Evolutionary conservation across 2,113 vertebrate species (phyloP), one percentile per base, ranked within the genome.

Genomic region (Orcinus orca): DNA sequence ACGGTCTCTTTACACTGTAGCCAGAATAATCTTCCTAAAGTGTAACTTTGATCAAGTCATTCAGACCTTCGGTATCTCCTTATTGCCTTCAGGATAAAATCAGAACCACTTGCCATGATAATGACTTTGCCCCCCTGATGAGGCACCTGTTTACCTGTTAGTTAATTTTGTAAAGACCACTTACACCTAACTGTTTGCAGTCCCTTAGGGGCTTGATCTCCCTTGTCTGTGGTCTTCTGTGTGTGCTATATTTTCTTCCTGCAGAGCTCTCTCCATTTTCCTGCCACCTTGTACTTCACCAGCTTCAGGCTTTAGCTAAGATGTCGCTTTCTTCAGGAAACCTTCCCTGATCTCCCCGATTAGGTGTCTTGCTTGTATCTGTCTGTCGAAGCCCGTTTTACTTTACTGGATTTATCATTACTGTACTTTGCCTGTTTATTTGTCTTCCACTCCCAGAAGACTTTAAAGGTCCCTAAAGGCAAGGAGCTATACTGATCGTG

Each of bases 61-160:
- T 93, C 17, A 80, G 85, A 67, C 50, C 18, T 85, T 21, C n/a
- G 67, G 0, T 20, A 36, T 74, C 85, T 92, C 26, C 65, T 70
- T 81, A 50, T 23, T 93, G 41, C 53, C 58, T 95, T 94, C 31
- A 65, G 47, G 17, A 67, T 91, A 87, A 86, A 91, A n/a, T 88
- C 20, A 85, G 15, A 88, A 60, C 33, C 70, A 76, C 11, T 67
- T 47, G 47, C 53, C 44, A 2, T 84, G 74, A 31, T 41, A 85
- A n/a, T 2, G 2, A 1, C 31, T 92, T 60, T 73, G 68, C 68
- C 47, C 81, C 89, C 84, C 33, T 55, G 33, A 36, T 36, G 13
- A 65, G 58, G 36, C 20, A 50, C 38, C 4, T 36, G 7, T 62
- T 93, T 93, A 36, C 58, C 50, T 82, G 38, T 70, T 71, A 62